These are phyloP conservation scores for Tetheella fluctuosa DNA, from an alignment of 2,888 invertebrate genomes.

Conservation along the genomic window DNA sequence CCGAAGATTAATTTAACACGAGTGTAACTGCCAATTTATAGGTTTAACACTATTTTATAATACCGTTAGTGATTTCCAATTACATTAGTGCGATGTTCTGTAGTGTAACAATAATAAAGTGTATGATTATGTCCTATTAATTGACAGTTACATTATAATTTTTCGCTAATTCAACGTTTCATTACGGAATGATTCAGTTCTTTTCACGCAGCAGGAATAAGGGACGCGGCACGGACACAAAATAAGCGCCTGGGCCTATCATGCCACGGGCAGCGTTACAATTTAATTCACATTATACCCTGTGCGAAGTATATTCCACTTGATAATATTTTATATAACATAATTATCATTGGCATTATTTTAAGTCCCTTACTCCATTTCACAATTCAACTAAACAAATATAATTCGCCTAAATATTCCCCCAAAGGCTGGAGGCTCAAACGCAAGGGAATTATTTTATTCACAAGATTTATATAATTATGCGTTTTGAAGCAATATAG, in stretches of 20 bases:
- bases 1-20: slow-evolving; percentile 65
- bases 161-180: slow-evolving; percentile 68
- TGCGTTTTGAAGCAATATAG: slow-evolving; percentile 58
- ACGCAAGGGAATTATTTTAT: slow-evolving; percentile 52
- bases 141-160: slow-evolving; percentile 68
- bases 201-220: slow-evolving; percentile 74
- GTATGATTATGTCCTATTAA: slow-evolving; percentile 48
- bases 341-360: slow-evolving; percentile 72
- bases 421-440: slow-evolving; percentile 49
- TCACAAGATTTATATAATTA: slow-evolving; percentile 53
- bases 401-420: slow-evolving; percentile 61
- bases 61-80: not conserved
- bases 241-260: slow-evolving; percentile 45
- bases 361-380: slow-evolving; percentile 76
- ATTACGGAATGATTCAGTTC: slow-evolving; percentile 76
- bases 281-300: slow-evolving; percentile 78
- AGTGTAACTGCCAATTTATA: slow-evolving; percentile 71
- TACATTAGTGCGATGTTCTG: not conserved
- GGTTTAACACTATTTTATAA: slow-evolving; percentile 22
- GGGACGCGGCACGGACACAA: slow-evolving; percentile 75
- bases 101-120: slow-evolving; percentile 9
- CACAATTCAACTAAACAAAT: slow-evolving; percentile 69
- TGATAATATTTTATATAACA: slow-evolving; percentile 73
- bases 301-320: slow-evolving; percentile 77
- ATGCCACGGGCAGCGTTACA: slow-evolving; percentile 55